Percentiles rank a stretch among this genome's conserved stretches.
phyloP scores from a whole-genome alignment of 1,140 invertebrate genomes.

The Micrasema longulum region DNA sequence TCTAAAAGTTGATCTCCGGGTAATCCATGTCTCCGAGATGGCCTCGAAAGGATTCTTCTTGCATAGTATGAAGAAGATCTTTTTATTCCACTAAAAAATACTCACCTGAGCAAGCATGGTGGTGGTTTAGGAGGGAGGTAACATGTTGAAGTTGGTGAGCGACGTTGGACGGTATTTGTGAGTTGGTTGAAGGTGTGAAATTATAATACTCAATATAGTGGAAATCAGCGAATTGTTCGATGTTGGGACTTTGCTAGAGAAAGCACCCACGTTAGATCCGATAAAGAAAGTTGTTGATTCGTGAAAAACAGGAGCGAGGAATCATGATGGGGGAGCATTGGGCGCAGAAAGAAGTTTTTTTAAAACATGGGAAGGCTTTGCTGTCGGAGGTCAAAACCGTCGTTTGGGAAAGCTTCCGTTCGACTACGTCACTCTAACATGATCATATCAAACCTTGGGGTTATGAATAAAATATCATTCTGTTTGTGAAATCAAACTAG shows the following conservation, averaged over 20 bases:
- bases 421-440: too few species aligned
- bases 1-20: neutral
- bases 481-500: too few species aligned
- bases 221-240: neutral
- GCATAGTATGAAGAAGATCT: neutral
- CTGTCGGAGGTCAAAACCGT: too few species aligned
- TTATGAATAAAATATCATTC: too few species aligned
- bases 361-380: too few species aligned
- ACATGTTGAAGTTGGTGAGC: neutral
- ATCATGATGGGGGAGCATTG: too few species aligned
- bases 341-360: too few species aligned
- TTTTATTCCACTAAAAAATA: slow-evolving; percentile 5
- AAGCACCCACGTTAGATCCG: too few species aligned
- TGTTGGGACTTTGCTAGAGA: neutral
- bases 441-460: too few species aligned
- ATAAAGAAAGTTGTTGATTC: too few species aligned
- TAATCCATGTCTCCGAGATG: neutral
- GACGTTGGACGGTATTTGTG: neutral
- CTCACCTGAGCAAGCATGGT: neutral
- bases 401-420: too few species aligned
- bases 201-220: neutral
- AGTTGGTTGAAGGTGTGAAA: neutral
- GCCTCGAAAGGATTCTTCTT: neutral
- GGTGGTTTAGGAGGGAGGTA: neutral
- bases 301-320: too few species aligned